Evolutionary conservation across 2,797 vertebrate genomes (phyloP), one percentile per base, ranked within the genome.

Genomic region (Carapus acus): DNA sequence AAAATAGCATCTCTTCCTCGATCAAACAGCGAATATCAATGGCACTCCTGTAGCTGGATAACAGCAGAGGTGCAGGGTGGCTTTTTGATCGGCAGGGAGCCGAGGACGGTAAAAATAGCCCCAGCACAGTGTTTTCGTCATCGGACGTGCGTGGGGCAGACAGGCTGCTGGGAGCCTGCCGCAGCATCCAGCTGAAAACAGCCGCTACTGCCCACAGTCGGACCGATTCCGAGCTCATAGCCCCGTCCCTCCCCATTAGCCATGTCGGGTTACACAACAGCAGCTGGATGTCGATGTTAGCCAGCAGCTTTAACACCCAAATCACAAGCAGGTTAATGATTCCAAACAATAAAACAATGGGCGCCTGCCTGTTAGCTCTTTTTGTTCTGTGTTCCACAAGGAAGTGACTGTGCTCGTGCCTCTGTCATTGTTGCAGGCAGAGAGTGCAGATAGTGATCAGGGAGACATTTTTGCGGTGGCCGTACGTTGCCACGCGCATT

Each of bases 31-130:
- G n/a, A n/a, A n/a, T n/a, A n/a, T n/a, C n/a, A n/a, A n/a, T n/a
- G n/a, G n/a, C n/a, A n/a, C n/a, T n/a, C n/a, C n/a, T n/a, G n/a
- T n/a, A n/a, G n/a, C n/a, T n/a, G n/a, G n/a, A n/a, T n/a, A n/a
- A n/a, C n/a, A 60, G 38, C 34, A 27, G 63, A 52, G 17, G 16
- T 58, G 64, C 49, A 52, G n/a, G 29, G 3, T 13, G 36, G 46
- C 45, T 55, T 57, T 76, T 78, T 81, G 69, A 83, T 83, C 73
- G 69, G 60, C 46, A 33, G 53, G 58, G 43, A 54, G 40, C 38
- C 1, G 5, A 55, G 45, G 31, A 7, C n/a, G n/a, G 55, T 77
- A 80, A 78, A 83, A 81, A 85, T 79, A 83, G 73, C 65, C 36
- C 24, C 24, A 1, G 40, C 49, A 55, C 54, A 43, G 54, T 62